Evolutionary conservation across 2,113 vertebrate species (phyloP), one percentile per base, ranked within the genome.

Genomic region (Poeciliopsis turrubarensis): DNA sequence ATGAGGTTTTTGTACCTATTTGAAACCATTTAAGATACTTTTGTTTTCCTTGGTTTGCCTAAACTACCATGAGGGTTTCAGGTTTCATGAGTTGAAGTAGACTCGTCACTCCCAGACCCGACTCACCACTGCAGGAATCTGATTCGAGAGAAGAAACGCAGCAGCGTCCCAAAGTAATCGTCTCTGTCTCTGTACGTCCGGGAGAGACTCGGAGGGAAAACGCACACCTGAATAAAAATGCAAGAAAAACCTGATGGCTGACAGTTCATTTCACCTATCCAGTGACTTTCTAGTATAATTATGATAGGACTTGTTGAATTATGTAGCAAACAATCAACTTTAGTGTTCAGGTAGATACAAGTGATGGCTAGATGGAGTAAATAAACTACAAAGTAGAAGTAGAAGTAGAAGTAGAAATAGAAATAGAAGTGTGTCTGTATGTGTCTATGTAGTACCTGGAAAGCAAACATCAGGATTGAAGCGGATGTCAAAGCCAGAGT

Each of bases 391-490:
- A 44, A 44, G 5, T 44, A 44, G 3, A 44, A 44, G 2, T 15
- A 15, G 3, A 44, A 44, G 5, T 44, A 44, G 3, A 44, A 44
- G 2, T 15, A 15, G 3, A 44, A 5, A 34, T 34, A 34, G 32
- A 34, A 34, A 34, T 34, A 34, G 34, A 34, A 34, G 39, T 14
- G 13, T 41, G 39, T 39, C 10, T 44, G 41, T 17, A 14, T 44
- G 41, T 44, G 2, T 44, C 13, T 60, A 13, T 44, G 70, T 26
- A 61, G 10, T 92, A 97, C 98, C 97, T 93, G 97, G 95, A 4
- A 95, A 97, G 91, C 96, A 97, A 89, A 97, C 95, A 79, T 99
- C 95, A 9, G 97, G 96, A 87, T 98, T 99, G 92, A 99, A 99
- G 77, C 95, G 94, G 63, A 99, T 96, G 68, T 99, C 96, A 2